Evolutionary conservation across 2,888 invertebrate species (phyloP), one percentile per base, ranked within the genome.

Genomic region (Tubulanus polymorphus): DNA sequence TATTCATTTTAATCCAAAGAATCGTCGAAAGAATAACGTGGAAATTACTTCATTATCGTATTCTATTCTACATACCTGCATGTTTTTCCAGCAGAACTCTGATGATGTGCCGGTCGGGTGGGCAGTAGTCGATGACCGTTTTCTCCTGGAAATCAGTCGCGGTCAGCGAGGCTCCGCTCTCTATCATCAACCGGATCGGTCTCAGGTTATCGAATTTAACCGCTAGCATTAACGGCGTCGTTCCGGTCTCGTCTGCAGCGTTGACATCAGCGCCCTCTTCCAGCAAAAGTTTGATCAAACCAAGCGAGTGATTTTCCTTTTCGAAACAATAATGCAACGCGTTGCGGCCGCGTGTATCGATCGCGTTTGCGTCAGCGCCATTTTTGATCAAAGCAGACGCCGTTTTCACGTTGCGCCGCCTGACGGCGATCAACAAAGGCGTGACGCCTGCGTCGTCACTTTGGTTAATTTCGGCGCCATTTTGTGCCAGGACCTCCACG

Each of bases 111-210:
- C 60, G 54, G 29, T 60, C 56, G 37, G 55, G 56, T 10, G 60
- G 57, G 47, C 65, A 65, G 53, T 62, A 55, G 53, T 67, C 66
- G 28, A 65, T 59, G 8, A 65, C 46, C 45, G 67, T 66, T 25
- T 53, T 57, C 3, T 65, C 67, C 30, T 67, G 60, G 1, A 55
- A 49, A 50, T 67, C 66, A 54, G 63, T 62, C 2, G 58, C 10
- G 18, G 61, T 61, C 3, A 65, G 64, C 37, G 65, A 61, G 32
- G 67, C 67, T n/a, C 60, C 61, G 23, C 57, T 32, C 20, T 63
- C 59, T 10, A 67, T 49, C 29, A 67, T 62, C 28, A 56, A 60
- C 27, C 59, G 51, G 20, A 64, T 59, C 37, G 62, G 45, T 3
- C 53, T 18, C 27, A 53, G 18, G 20, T 53, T 30, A 10, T 51